Base-by-base conservation (phyloP, 2,113 vertebrate species). In the Heterotilapia buettikoferi region DNA sequence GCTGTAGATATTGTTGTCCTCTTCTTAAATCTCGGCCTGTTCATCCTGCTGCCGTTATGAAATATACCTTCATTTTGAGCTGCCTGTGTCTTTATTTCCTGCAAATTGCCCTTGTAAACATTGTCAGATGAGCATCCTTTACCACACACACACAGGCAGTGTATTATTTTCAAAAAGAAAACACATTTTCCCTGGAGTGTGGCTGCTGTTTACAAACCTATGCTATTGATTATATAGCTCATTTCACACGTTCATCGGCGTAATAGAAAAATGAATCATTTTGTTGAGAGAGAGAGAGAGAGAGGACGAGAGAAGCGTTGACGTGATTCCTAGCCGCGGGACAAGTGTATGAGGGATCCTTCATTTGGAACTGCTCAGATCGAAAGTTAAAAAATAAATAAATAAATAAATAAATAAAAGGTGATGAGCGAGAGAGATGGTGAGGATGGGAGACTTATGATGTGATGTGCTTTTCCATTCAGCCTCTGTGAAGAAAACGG, bases 191-290 rank as follows among this genome's bases (percentile, higher is more conserved):
- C 96, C 95, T 13, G 80, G 95, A 97, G 96, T 97, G 93, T 88
- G 94, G 83, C 90, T 91, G 96, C 96, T 97, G 97, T 98, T 98
- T 98, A 97, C 97, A 97, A 97, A 98, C 96, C 96, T 96, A 92
- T 93, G 90, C 94, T 97, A 97, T 98, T 98, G 98, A 98, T 99
- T 98, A 97, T 97, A 97, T 97, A 97, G 96, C 96, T 98, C 98
- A 98, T 99, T 99, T 98, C 97, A 96, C 97, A 97, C 97, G 95
- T 97, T 98, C 97, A 97, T 98, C 96, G 97, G 96, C 92, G 95
- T 98, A 97, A 98, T 97, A 97, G 97, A 97, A 98, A 98, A 98
- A 97, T 95, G 95, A 97, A 97, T 97, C 96, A 96, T 97, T 98
- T 96, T 93, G 80, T 73, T 93, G 96, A 94, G 97, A 95, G 96